Evolutionary conservation across 1,140 invertebrate genomes (phyloP).

Genomic region (Cotesia chilonis): DNA sequence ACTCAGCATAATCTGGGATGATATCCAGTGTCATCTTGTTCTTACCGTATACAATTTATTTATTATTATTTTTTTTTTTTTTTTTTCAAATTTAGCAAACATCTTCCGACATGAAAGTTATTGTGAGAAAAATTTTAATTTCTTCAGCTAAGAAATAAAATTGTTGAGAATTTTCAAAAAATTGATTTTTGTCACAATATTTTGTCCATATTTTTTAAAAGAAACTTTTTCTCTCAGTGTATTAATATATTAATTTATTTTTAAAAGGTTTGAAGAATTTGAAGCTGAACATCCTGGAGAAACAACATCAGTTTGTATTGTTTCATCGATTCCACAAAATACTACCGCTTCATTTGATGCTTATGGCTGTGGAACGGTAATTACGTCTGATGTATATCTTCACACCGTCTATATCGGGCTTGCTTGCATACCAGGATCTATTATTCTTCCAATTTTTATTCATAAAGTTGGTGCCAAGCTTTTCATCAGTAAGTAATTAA

Average conservation of each 20-base stretch:
- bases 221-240: too few relatives aligned
- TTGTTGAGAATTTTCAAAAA: too few relatives aligned
- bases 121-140: too few relatives aligned
- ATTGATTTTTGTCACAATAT: too few relatives aligned
- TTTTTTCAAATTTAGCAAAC: too few relatives aligned
- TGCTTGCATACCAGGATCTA: constrained; percentile 77
- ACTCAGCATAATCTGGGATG: too few relatives aligned
- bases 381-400: constrained; percentile 73
- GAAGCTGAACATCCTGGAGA: constrained; percentile 71
- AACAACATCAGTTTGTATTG: constrained; percentile 76
- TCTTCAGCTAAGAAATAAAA: too few relatives aligned
- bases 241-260: constrained; percentile 1
- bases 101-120: too few relatives aligned
- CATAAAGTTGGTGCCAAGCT: constrained; percentile 78
- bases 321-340: constrained; percentile 66
- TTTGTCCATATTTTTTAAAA: too few relatives aligned
- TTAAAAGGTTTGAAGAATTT: constrained; percentile 75
- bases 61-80: too few relatives aligned
- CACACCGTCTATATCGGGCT: constrained; percentile 78
- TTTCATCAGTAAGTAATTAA: constrained; percentile 72
- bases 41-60: too few relatives aligned
- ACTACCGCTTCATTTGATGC: constrained; percentile 53
- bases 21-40: too few relatives aligned
- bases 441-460: constrained; percentile 77
- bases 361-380: constrained; percentile 52